Conservation (phyloP, 2,888 invertebrate species). For the Tipula unca region DNA sequence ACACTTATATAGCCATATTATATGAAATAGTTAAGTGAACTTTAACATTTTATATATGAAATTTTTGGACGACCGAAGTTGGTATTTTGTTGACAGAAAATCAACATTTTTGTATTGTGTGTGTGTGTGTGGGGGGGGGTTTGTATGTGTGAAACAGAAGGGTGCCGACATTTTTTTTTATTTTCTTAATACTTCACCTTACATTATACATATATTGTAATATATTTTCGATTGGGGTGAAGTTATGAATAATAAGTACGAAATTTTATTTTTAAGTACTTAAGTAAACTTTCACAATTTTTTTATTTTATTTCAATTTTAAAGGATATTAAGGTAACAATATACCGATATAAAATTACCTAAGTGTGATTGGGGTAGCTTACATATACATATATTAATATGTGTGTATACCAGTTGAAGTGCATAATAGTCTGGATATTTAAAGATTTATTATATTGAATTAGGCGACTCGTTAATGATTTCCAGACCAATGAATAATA, state of each 20-base stretch:
- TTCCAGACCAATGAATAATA: no score
- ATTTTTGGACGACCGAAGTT: neutral
- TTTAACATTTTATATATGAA: neutral
- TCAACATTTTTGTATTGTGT: neutral
- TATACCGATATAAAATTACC: neutral
- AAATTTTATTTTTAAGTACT: neutral
- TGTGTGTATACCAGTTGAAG: neutral
- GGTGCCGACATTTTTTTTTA: neutral
- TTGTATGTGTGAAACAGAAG: neutral
- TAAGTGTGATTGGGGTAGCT: neutral
- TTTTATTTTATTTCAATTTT: neutral
- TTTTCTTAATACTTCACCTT: neutral
- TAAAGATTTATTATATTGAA: neutral
- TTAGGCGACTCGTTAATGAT: neutral
- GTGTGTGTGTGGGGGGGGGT: neutral
- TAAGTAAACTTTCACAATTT: neutral
- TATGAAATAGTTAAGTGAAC: neutral
- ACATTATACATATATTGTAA: neutral
- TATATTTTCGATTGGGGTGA: neutral
- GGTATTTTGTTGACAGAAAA: neutral
- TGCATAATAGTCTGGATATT: neutral
- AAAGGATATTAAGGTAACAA: neutral
- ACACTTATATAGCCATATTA: neutral
- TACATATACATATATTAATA: neutral
- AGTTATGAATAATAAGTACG: neutral